Percentiles rank a stretch among this genome's conserved stretches.
Conservation (phyloP, 2,113 vertebrate species). For the Cyanocitta stelleri region DNA sequence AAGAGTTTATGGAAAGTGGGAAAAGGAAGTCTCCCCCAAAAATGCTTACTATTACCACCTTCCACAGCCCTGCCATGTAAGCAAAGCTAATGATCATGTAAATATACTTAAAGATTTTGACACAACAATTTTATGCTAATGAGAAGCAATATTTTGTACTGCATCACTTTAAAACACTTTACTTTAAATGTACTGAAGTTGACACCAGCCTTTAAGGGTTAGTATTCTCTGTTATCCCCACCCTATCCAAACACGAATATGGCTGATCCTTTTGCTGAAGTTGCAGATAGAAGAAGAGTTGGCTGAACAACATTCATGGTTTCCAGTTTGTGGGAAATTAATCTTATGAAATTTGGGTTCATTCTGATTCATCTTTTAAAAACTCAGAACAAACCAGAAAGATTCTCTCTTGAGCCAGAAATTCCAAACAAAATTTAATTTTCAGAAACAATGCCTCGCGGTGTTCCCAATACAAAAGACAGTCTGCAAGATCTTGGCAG, state of each 20-base stretch:
- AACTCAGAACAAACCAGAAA: constrained; percentile 1
- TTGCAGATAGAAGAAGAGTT: neutral
- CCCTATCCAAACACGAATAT: neutral
- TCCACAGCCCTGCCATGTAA: neutral
- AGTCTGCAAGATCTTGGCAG: neutral
- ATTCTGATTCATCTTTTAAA: neutral
- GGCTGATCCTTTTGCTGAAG: neutral
- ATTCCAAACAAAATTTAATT: neutral
- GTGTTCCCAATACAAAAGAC: neutral
- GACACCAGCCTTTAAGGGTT: neutral
- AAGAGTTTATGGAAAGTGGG: neutral
- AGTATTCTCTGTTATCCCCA: neutral
- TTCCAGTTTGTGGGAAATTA: neutral
- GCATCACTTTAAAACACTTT: neutral
- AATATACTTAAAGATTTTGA: neutral
- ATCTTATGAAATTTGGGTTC: neutral
- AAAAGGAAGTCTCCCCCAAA: neutral
- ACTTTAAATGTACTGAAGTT: neutral
- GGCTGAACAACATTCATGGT: neutral
- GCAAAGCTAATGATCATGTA: neutral
- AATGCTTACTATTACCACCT: neutral
- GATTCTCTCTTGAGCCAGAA: neutral
- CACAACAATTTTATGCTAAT: neutral
- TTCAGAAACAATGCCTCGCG: neutral
- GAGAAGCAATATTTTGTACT: neutral